Evolutionary conservation across 2,797 vertebrate species (phyloP), one percentile per base, ranked within the genome.

Genomic region (Parambassis ranga): DNA sequence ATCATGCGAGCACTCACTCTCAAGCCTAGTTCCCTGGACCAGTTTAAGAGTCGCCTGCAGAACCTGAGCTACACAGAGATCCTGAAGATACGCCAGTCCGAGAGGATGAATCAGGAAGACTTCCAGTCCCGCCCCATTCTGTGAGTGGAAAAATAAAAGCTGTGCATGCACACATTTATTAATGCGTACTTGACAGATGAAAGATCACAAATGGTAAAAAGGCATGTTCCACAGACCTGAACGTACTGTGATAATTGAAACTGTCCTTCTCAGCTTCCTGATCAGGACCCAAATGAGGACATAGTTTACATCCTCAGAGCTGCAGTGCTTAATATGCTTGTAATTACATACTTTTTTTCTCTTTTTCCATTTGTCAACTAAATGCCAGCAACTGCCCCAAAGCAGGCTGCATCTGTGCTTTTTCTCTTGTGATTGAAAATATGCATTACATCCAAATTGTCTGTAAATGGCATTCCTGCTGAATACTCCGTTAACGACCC

Each of bases 71-170:
- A 99, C 91, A 96, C 98, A 0, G 98, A 99, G 93, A 99, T 99
- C 90, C 93, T 99, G 89, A 99, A 99, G 92, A 96, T 99, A 72
- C 97, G 98, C 67, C 98, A 99, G 88, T 98, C 97, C 1, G 98
- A 99, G 88, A 99, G 98, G 88, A 99, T 99, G 98, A 99, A 98
- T 91, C 98, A 99, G 84, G 98, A 99, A 82, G 98, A 99, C 87
- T 99, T 98, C 89, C 96, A 98, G 90, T 98, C 97, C 87, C 96
- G 96, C 81, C 98, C 98, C 3, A 98, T 99, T 82, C 81, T 98
- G 98, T 99, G 84, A 95, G 98, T 95, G 14, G n/a, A n/a, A n/a
- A n/a, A n/a, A n/a, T n/a, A n/a, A n/a, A n/a, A n/a, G n/a, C n/a
- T n/a, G n/a, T n/a, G n/a, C n/a, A n/a, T n/a, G n/a, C n/a, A n/a